These are phyloP conservation scores for Apamea anceps DNA, from an alignment of 2,888 invertebrate genomes.

Conservation along the genomic window DNA sequence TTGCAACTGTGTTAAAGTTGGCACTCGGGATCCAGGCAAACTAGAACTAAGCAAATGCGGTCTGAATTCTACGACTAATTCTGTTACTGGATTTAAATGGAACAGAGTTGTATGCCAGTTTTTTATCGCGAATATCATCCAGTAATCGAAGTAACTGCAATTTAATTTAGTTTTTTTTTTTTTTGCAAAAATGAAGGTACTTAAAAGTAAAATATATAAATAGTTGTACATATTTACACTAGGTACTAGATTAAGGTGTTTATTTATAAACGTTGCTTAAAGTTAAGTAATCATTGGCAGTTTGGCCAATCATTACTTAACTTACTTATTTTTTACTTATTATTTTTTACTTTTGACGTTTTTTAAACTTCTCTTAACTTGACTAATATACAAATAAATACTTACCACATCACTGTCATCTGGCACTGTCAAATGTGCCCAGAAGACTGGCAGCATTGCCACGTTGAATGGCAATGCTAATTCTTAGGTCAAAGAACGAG, in stretches of 20 bases:
- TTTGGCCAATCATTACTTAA: no score
- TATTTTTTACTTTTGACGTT: no score
- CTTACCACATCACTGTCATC: neutral
- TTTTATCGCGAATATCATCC: no score
- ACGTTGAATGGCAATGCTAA: neutral
- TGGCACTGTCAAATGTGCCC: neutral
- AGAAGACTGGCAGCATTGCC: neutral
- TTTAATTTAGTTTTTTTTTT: neutral
- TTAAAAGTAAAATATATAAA: no score
- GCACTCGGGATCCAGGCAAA: neutral
- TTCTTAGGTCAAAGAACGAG: neutral
- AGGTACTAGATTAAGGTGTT: no score
- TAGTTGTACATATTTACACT: no score
- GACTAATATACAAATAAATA: no score
- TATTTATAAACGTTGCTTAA: no score
- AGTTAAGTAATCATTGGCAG: no score
- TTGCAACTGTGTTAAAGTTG: neutral
- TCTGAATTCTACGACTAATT: neutral
- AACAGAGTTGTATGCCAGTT: neutral
- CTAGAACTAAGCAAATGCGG: neutral
- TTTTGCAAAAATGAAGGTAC: neutral
- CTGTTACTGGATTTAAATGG: neutral
- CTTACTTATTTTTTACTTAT: no score
- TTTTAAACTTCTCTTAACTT: no score
- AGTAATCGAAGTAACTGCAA: neutral